phyloP scores from a whole-genome alignment of 2,888 invertebrate genomes.

The Gastrophysa polygoni region DNA sequence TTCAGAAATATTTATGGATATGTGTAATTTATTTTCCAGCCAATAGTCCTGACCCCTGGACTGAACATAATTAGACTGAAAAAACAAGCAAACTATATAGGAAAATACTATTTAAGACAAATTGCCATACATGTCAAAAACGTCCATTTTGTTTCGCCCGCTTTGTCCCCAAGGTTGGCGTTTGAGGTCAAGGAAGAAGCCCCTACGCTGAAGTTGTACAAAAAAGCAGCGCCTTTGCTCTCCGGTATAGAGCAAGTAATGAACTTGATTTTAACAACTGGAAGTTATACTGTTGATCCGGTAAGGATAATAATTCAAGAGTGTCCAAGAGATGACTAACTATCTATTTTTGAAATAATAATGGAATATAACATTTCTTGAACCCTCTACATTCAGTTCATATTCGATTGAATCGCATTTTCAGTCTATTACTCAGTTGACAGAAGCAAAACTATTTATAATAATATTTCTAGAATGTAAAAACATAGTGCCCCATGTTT shows the following conservation, averaged over 20 bases:
- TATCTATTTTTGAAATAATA: too few species aligned
- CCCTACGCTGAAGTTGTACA: constrained; percentile 60
- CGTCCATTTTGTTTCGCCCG: constrained; percentile 74
- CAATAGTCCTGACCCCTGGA: constrained; percentile 63
- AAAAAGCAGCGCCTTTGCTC: constrained; percentile 71
- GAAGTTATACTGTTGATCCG: constrained; percentile 75
- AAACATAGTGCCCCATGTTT: too few species aligned
- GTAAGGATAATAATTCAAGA: constrained; percentile 58
- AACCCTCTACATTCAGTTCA: too few species aligned
- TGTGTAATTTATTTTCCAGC: constrained; percentile 44
- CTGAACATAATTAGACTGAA: constrained; percentile 67
- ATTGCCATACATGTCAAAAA: constrained; percentile 69
- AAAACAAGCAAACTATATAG: constrained; percentile 68
- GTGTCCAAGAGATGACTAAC: not conserved
- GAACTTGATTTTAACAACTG: constrained; percentile 76
- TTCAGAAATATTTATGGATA: too few species aligned
- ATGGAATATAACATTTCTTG: too few species aligned
- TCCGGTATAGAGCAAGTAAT: constrained; percentile 83
- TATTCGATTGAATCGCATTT: too few species aligned
- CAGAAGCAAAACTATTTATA: too few species aligned
- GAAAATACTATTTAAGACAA: constrained; percentile 75
- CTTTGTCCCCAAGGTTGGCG: constrained; percentile 62
- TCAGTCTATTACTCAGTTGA: too few species aligned
- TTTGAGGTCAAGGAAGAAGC: constrained; percentile 58
- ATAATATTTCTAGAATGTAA: too few species aligned